Percentiles rank a stretch among this genome's conserved stretches.
Evolutionary conservation across 2,113 vertebrate species (phyloP).

Genomic region (Mystacornis crossleyi): DNA sequence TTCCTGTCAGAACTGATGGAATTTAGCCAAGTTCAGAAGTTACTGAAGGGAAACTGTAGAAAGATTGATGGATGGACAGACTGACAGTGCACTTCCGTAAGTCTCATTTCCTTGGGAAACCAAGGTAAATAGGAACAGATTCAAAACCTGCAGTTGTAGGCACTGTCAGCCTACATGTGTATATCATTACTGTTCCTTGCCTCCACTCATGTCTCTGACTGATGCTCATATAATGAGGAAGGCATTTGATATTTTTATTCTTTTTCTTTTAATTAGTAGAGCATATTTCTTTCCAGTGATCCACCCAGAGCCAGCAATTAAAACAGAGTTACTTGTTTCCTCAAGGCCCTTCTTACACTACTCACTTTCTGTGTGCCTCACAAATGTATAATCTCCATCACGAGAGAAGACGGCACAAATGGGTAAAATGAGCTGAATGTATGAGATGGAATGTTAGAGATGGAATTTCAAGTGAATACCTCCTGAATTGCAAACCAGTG

Average conservation of each 20-base stretch:
- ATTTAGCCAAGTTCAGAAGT: background rate
- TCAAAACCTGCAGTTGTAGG: background rate
- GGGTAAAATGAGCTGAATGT: background rate
- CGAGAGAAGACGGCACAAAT: background rate
- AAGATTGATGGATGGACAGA: background rate
- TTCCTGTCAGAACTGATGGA: background rate
- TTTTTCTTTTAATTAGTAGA: slow-evolving; percentile 32
- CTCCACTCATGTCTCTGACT: background rate
- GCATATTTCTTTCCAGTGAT: background rate
- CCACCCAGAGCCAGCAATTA: background rate
- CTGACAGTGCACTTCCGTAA: background rate
- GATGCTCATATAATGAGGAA: background rate
- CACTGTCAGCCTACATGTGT: background rate
- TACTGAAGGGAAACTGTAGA: background rate
- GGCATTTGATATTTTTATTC: slow-evolving; percentile 21
- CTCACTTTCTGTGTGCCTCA: background rate
- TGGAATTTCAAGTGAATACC: background rate
- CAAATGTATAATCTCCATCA: background rate
- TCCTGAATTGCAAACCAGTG: background rate
- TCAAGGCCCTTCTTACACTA: background rate
- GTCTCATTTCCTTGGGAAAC: background rate
- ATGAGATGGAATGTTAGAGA: no score
- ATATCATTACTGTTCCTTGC: background rate
- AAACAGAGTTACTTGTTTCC: background rate
- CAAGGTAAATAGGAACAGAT: background rate